Evolutionary conservation across 2,797 vertebrate genomes (phyloP).

Genomic region (Scolopax rusticola): DNA sequence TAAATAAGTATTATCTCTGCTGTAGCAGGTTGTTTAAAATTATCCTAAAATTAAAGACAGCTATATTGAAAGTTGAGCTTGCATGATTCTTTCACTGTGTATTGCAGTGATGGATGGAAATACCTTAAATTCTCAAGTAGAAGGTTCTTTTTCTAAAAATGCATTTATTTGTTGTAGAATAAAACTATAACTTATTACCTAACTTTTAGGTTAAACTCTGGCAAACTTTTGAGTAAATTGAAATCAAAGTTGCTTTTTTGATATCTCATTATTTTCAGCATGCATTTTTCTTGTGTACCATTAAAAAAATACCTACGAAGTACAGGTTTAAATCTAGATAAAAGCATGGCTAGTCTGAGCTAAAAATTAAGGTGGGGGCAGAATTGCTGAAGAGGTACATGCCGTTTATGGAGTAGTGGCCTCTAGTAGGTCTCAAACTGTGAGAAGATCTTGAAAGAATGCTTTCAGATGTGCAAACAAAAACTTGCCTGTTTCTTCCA

Average conservation of each 20-base stretch:
- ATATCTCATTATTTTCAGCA: neutral
- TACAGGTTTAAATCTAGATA: neutral
- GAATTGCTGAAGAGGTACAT: neutral
- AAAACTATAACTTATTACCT: neutral
- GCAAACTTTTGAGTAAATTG: neutral
- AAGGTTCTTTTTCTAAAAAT: neutral
- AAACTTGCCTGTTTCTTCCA: neutral
- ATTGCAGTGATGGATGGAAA: neutral
- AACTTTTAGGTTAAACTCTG: neutral
- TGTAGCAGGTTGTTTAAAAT: neutral
- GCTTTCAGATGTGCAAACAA: neutral
- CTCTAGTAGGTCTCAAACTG: neutral
- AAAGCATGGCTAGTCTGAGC: neutral
- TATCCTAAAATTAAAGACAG: neutral
- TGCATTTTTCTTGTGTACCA: neutral
- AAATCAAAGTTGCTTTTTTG: neutral
- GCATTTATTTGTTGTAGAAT: neutral
- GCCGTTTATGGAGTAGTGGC: neutral
- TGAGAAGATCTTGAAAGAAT: neutral
- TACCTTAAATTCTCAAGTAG: fast-evolving
- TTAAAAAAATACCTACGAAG: neutral
- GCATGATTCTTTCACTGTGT: neutral
- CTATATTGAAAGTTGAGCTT: neutral
- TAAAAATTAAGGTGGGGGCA: neutral
- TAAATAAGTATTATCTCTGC: neutral